These are phyloP conservation scores for Sarcophilus harrisii DNA, from an alignment of 2,797 vertebrate species.

Conservation along the genomic window DNA sequence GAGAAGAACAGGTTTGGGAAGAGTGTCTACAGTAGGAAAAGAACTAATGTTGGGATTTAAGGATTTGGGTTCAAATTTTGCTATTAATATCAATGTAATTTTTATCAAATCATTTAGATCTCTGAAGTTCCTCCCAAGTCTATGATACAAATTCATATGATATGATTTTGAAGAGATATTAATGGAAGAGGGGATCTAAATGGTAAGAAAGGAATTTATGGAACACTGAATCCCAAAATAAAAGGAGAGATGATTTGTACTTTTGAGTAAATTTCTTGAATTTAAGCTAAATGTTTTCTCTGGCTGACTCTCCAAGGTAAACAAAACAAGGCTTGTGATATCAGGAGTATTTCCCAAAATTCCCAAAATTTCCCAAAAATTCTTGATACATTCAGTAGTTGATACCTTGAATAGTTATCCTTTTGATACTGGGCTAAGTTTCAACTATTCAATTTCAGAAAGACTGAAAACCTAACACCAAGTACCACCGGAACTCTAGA, in stretches of 20 bases:
- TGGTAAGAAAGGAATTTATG: not conserved
- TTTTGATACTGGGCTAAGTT: not conserved
- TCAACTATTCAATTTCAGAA: not conserved
- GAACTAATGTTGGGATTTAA: not conserved
- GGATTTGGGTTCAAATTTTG: not conserved
- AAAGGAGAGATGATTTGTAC: not conserved
- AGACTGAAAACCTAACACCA: not conserved
- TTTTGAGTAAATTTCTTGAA: not conserved
- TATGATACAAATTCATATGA: not conserved
- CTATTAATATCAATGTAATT: not conserved
- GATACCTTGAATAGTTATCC: not conserved
- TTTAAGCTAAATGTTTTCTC: not conserved
- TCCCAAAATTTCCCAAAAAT: not conserved
- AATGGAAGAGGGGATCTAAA: not conserved
- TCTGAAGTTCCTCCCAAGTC: not conserved
- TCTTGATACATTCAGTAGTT: not conserved
- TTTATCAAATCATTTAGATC: not conserved
- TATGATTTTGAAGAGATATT: not conserved
- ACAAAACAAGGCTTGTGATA: not conserved
- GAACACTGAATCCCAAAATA: not conserved
- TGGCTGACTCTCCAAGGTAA: not conserved
- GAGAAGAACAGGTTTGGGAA: not conserved
- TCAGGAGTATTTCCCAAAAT: not conserved
- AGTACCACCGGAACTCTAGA: not conserved
- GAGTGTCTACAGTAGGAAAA: not conserved